Evolutionary conservation across 2,888 invertebrate genomes (phyloP).

Genomic region (Aricia artaxerxes): DNA sequence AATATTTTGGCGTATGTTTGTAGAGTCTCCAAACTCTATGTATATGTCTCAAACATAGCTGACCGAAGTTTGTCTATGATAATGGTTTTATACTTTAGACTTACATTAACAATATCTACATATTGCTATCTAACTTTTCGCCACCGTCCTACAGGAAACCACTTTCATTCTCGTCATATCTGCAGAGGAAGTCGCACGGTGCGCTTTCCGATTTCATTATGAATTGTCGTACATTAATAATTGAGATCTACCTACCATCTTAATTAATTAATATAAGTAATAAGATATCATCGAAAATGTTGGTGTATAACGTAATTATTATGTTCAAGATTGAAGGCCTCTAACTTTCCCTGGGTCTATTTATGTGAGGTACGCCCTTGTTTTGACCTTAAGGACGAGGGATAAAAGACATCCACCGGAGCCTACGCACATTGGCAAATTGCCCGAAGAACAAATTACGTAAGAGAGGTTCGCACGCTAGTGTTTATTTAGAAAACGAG

Average conservation of each 20-base stretch:
- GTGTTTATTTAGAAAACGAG: slow-evolving; percentile 22
- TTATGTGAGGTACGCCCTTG: slow-evolving; percentile 40
- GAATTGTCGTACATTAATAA: too few relatives aligned
- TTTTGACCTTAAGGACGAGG: slow-evolving; percentile 40
- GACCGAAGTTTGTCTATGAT: too few relatives aligned
- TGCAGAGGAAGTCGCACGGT: too few relatives aligned
- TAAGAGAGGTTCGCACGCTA: background rate
- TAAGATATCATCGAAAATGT: background rate
- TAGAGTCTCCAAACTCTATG: too few relatives aligned
- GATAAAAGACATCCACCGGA: slow-evolving; percentile 46
- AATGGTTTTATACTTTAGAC: too few relatives aligned
- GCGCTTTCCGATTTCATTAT: too few relatives aligned
- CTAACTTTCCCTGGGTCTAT: slow-evolving; percentile 36
- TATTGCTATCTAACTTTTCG: background rate
- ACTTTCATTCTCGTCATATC: background rate
- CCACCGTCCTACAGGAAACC: background rate
- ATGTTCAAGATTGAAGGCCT: slow-evolving; percentile 25
- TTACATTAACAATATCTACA: too few relatives aligned
- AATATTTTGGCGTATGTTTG: background rate
- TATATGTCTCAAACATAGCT: too few relatives aligned
- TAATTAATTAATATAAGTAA: background rate
- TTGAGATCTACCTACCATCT: too few relatives aligned
- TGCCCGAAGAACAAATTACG: slow-evolving; percentile 43
- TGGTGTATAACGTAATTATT: background rate
- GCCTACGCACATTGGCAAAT: slow-evolving; percentile 53